phyloP scores from a whole-genome alignment of 2,113 vertebrate genomes.

The Mustelus asterias region DNA sequence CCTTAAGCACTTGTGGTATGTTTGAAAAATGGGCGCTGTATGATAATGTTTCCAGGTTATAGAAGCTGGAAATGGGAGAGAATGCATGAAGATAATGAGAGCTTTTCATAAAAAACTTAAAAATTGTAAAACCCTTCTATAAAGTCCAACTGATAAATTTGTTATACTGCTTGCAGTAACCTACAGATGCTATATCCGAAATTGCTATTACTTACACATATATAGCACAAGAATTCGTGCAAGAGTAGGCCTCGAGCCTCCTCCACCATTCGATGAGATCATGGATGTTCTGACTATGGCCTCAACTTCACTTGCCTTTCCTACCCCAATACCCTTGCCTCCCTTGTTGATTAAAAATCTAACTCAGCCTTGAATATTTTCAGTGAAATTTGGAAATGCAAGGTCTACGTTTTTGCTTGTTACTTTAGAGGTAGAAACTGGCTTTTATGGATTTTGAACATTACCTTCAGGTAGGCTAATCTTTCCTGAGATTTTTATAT shows the following conservation, averaged over 20 bases:
- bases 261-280: too few relatives aligned
- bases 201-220: neutral
- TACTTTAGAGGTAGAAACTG: neutral
- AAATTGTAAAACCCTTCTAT: neutral
- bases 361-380: too few relatives aligned
- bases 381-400: neutral
- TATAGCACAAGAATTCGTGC: too few relatives aligned
- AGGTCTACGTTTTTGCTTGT: neutral
- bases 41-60: neutral
- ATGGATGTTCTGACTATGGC: too few relatives aligned
- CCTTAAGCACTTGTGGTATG: neutral
- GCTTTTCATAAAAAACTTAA: neutral
- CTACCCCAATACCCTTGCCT: too few relatives aligned
- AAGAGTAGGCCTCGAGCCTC: too few relatives aligned
- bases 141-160: neutral
- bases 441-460: neutral
- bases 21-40: neutral
- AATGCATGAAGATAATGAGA: neutral
- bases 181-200: neutral
- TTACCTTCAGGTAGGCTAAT: neutral
- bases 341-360: too few relatives aligned
- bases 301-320: too few relatives aligned
- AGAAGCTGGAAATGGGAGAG: neutral
- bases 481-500: neutral
- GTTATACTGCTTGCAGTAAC: neutral